A percentile compares a stretch with the other conserved stretches of the same genome.
Evolutionary conservation across 23 tunicate species (phyloP).

Genomic region (Halocynthia roretzi): DNA sequence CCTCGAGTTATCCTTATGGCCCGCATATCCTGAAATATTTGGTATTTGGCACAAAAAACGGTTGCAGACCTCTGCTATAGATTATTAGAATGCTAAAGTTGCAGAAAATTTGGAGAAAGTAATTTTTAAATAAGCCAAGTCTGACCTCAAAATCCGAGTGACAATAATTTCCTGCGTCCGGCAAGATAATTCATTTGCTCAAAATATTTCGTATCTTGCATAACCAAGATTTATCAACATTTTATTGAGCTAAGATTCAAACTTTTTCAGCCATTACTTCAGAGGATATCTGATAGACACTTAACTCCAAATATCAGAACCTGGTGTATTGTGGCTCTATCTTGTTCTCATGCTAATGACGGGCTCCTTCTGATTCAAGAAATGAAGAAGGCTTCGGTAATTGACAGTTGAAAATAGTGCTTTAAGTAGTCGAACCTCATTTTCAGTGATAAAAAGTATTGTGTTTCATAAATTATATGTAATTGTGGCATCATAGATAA

Average conservation of each 20-base stretch:
- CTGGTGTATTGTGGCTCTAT: slow-evolving; percentile 54
- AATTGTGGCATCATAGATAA: background rate
- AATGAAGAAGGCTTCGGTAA: slow-evolving; percentile 14
- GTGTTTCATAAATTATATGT: background rate
- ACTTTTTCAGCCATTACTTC: slow-evolving; percentile 14
- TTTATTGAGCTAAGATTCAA: background rate
- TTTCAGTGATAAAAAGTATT: background rate
- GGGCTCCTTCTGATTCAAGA: slow-evolving; percentile 35
- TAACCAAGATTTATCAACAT: background rate
- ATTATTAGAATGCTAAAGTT: no score
- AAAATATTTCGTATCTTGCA: no score
- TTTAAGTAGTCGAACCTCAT: no score
- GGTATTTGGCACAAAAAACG: no score
- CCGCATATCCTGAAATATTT: no score
- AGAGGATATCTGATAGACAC: slow-evolving; percentile 8
- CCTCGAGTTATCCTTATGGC: no score
- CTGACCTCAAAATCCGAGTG: background rate
- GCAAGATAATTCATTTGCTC: background rate
- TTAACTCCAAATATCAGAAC: slow-evolving; percentile 56
- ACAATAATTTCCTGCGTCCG: background rate
- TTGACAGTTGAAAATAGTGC: background rate
- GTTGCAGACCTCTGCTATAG: no score
- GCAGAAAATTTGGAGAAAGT: no score
- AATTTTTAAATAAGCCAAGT: no score
- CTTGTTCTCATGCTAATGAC: slow-evolving; percentile 13